phyloP scores from a whole-genome alignment of 1,140 invertebrate species.

The Brachionus calyciflorus region DNA sequence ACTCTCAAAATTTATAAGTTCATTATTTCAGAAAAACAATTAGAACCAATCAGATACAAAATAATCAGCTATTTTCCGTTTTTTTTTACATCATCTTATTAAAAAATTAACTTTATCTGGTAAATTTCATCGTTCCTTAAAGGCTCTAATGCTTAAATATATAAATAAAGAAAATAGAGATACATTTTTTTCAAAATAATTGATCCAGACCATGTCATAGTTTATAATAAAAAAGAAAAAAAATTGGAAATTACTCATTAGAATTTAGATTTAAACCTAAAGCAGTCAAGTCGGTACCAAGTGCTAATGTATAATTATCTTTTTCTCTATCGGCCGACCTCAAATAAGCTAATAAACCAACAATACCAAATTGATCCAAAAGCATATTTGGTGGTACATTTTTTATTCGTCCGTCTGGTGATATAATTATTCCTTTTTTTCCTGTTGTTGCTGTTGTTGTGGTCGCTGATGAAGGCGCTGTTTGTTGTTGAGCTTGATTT shows the following conservation, averaged over 20 bases:
- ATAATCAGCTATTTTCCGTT: too few species aligned
- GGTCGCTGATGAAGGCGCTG: neutral
- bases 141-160: too few species aligned
- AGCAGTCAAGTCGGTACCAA: constrained; percentile 93
- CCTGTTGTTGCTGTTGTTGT: neutral
- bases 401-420: constrained; percentile 40
- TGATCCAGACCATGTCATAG: too few species aligned
- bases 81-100: too few species aligned
- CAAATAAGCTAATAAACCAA: constrained; percentile 93
- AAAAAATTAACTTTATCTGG: too few species aligned
- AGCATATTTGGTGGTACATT: constrained; percentile 45
- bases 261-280: constrained; percentile 96
- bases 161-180: too few species aligned
- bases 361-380: constrained; percentile 94
- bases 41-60: too few species aligned
- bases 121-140: too few species aligned
- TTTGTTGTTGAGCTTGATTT: neutral
- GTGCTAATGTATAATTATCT: constrained; percentile 85
- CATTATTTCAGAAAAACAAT: too few species aligned
- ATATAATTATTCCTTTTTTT: constrained; percentile 44
- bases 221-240: neutral
- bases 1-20: too few species aligned
- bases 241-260: constrained; percentile 67
- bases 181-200: too few species aligned
- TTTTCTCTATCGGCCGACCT: constrained; percentile 92